Evolutionary conservation across 2,888 invertebrate genomes (phyloP).

Genomic region (Taenaris catops): DNA sequence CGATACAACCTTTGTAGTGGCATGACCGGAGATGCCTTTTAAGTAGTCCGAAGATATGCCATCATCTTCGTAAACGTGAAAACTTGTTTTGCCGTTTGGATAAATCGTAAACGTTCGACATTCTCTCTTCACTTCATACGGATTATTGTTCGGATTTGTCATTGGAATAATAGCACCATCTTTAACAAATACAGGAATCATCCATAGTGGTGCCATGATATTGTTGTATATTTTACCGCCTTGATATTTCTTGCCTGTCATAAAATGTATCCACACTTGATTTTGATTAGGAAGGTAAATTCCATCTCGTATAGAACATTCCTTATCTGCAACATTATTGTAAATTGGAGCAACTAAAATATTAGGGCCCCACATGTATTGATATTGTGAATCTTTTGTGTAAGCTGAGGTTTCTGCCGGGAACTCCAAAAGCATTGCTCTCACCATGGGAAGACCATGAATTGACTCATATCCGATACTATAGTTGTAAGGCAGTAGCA

Average conservation of each 20-base stretch:
- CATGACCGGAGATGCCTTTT: slow-evolving; percentile 32
- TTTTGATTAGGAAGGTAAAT: slow-evolving; percentile 52
- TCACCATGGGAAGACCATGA: slow-evolving; percentile 56
- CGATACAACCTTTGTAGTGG: slow-evolving; percentile 44
- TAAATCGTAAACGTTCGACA: slow-evolving; percentile 51
- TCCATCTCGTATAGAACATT: slow-evolving; percentile 42
- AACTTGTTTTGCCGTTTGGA: slow-evolving; percentile 43
- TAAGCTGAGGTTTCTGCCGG: slow-evolving; percentile 44
- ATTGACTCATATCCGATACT: slow-evolving; percentile 52
- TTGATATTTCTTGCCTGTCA: slow-evolving; percentile 59
- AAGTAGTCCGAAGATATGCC: slow-evolving; percentile 52
- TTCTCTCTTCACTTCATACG: slow-evolving; percentile 48
- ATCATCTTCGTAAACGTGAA: slow-evolving; percentile 63
- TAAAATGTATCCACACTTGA: slow-evolving; percentile 62
- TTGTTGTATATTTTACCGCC: slow-evolving; percentile 62
- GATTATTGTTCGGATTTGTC: slow-evolving; percentile 59
- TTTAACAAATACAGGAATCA: slow-evolving; percentile 61
- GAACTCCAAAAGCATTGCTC: slow-evolving; percentile 67
- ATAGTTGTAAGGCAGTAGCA: slow-evolving; percentile 66
- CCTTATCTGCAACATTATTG: slow-evolving; percentile 30
- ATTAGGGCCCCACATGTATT: slow-evolving; percentile 70
- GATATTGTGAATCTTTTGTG: slow-evolving; percentile 62
- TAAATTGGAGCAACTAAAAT: slow-evolving; percentile 65
- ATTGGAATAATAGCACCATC: slow-evolving; percentile 67
- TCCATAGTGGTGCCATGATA: slow-evolving; percentile 54